Base-by-base conservation (phyloP, 1,140 invertebrate genomes). In the Camponotus vicinus region DNA sequence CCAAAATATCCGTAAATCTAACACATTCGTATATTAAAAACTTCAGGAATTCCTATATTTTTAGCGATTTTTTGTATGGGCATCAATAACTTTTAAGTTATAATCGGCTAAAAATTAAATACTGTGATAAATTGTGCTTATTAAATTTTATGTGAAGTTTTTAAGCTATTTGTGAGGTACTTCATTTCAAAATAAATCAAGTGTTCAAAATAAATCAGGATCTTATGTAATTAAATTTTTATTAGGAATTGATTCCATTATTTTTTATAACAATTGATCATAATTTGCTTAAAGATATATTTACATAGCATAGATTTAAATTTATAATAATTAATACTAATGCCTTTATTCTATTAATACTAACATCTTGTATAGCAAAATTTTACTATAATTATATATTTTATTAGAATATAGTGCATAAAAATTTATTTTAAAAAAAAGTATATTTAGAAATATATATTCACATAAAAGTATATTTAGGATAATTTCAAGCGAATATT, bases 1-100 rank as follows among this genome's bases (percentile, higher is more conserved):
- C 57, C 49, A 61, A 73, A 70, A 73, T 73, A 59, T 83, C 79
- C 61, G 67, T 75, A 83, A 83, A 83, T 83, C 69, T 83, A 61
- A 37, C 69, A 45, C 69, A 75, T 73, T 45, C 67, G 69, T 73
- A 61, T 75, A 83, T 73, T 83, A 83, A 61, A 75, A 83, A 21
- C 11, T 21, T 27, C 67, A 73, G 67, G 71, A 82, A 83, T 83
- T 75, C 32, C 69, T 49, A 75, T 73, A 82, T 75, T 63, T 83
- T 83, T 15, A 27, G 18, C 13, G n/a, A 55, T 59, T 45, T 34
- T 32, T 55, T n/a, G 52, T 40, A 27, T 2, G 52, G 27, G 8
- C 40, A 37, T 15, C 67, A 61, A 37, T 42, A 40, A 11, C 37
- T 37, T 1, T 57, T 49, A 49, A 67, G 40, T 64, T 34, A 21